Evolutionary conservation across 23 tunicate species (phyloP), one percentile per base, ranked within the genome.

Genomic region (Corella eumyota): DNA sequence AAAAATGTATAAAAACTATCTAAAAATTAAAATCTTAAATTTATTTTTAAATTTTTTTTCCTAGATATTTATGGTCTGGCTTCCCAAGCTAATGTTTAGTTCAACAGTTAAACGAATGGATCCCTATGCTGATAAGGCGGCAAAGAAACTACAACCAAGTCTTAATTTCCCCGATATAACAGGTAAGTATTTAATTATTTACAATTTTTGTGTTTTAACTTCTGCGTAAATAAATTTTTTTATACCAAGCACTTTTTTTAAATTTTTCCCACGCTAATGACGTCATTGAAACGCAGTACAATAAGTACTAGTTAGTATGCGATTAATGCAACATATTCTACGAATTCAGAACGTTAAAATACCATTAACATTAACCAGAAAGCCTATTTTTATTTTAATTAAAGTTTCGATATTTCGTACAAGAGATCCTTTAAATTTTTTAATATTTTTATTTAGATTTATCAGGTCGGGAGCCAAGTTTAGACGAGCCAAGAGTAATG

Each of bases 41-140:
- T n/a, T n/a, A n/a, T n/a, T n/a, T n/a, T n/a, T n/a, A n/a, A n/a
- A n/a, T n/a, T 29, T 64, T 36, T 56, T 45, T 60, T 65, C 37
- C 25, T 28, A 88, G 96, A 66, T 92, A 27, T 92, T 92, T 32
- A 92, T 92, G 71, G 93, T 71, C 2, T 70, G 67, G 70, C 71
- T 92, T 32, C 98, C 98, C 21, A 70, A 77, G 57, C 50, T 92
- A 20, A 72, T 84, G 25, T 72, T 76, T 52, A 77, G 92, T 36
- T 92, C 98, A 19, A 76, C 98, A 28, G 73, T 92, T 55, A 83
- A 83, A 53, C 70, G 55, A 34, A 34, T 82, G 61, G 75, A 83
- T 67, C 93, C 93, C 28, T 81, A 68, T 47, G 77, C 57, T 26
- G 74, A 66, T 11, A 83, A 90, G 5, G 62, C 64, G 40, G 46